Evolutionary conservation across 2,797 vertebrate genomes (phyloP).

Genomic region (Nannoperca australis): DNA sequence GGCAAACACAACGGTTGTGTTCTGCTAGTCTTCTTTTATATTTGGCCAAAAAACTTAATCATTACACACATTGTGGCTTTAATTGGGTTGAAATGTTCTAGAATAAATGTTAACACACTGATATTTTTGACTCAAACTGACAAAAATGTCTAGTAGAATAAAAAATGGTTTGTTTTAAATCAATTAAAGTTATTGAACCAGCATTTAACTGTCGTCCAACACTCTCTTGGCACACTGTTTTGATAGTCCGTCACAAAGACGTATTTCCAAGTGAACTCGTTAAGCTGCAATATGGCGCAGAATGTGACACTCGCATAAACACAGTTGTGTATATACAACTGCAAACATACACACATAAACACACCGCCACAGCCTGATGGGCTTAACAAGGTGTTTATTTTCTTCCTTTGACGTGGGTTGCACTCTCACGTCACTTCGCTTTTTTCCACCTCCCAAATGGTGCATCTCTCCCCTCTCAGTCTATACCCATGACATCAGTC

Average conservation of each 20-base stretch:
- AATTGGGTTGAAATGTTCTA: background rate
- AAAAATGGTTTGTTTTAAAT: conserved; percentile 26
- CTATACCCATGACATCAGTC: conserved; percentile 77
- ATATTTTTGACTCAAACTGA: conserved; percentile 22
- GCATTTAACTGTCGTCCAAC: conserved; percentile 6
- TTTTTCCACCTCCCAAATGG: conserved; percentile 33
- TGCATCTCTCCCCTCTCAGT: conserved; percentile 37
- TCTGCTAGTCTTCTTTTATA: background rate
- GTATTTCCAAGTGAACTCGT: conserved; percentile 31
- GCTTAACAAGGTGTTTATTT: conserved; percentile 74
- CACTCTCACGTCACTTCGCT: conserved; percentile 60
- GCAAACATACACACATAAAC: conserved; percentile 53
- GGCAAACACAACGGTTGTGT: background rate
- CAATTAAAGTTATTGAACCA: conserved; percentile 34
- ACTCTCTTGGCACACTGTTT: background rate
- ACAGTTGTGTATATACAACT: conserved; percentile 27
- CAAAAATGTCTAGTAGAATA: conserved; percentile 1
- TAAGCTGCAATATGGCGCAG: conserved; percentile 41
- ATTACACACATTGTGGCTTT: background rate
- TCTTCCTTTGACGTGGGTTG: conserved; percentile 60
- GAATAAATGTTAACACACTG: background rate
- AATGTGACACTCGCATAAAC: conserved; percentile 34
- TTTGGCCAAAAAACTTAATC: background rate
- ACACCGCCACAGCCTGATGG: conserved; percentile 53
- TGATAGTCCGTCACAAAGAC: conserved; percentile 15